Conservation (phyloP, 2,797 vertebrate genomes). For the Sebastes minor region DNA sequence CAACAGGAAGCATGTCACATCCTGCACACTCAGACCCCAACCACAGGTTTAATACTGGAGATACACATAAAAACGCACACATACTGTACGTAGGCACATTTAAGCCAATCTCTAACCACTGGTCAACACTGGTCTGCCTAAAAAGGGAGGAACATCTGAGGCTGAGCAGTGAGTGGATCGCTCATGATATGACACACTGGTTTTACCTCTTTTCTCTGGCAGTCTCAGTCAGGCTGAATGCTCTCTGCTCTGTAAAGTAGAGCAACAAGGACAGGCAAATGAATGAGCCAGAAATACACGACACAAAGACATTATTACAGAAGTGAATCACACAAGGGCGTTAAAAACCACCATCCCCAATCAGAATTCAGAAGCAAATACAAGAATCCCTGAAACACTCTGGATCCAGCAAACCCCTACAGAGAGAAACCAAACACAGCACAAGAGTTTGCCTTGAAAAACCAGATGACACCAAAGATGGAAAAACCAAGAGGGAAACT, state of each 20-base stretch:
- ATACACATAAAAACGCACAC: slow-evolving; percentile 18
- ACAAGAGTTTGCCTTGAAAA: slow-evolving; percentile 16
- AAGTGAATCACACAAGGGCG: slow-evolving; percentile 1
- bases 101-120: slow-evolving; percentile 35
- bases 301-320: background rate
- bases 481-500: slow-evolving; percentile 55
- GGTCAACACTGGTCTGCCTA: slow-evolving; percentile 35
- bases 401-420: slow-evolving; percentile 39
- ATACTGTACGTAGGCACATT: slow-evolving; percentile 9
- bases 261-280: slow-evolving; percentile 47
- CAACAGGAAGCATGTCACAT: slow-evolving; percentile 75
- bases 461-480: slow-evolving; percentile 52
- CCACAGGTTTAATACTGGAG: slow-evolving; percentile 61
- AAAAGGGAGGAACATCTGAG: slow-evolving; percentile 27
- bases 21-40: slow-evolving; percentile 67
- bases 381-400: slow-evolving; percentile 26
- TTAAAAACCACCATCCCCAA: slow-evolving; percentile 21
- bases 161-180: slow-evolving; percentile 14
- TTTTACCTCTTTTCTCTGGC: slow-evolving; percentile 90
- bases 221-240: slow-evolving; percentile 84
- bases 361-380: slow-evolving; percentile 42
- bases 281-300: slow-evolving; percentile 3
- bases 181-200: slow-evolving; percentile 22
- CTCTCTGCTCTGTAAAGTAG: slow-evolving; percentile 88
- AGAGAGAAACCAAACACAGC: slow-evolving; percentile 54